phyloP scores from a whole-genome alignment of 2,113 vertebrate species.

The Archilochus colubris region DNA sequence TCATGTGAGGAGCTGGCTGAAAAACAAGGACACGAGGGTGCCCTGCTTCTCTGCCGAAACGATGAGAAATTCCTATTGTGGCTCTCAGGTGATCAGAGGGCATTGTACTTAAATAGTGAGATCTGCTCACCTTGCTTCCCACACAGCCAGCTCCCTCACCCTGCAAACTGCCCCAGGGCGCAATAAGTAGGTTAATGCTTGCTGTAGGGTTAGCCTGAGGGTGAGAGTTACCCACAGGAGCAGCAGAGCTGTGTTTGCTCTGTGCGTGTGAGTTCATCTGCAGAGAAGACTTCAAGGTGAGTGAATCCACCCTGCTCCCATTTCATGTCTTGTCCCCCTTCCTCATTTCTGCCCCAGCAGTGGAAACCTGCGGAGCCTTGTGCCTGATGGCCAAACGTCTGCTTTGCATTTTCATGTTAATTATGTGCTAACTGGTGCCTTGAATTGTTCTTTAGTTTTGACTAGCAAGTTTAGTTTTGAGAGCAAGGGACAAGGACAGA shows the following conservation, averaged over 20 bases:
- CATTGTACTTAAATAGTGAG: conserved; percentile 6
- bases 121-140: conserved; percentile 42
- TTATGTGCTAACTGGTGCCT: not conserved
- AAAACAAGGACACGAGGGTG: not conserved
- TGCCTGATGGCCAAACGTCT: not conserved
- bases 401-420: not conserved
- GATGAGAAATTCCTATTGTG: not conserved
- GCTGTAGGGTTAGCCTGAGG: conserved; percentile 76
- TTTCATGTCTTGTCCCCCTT: not conserved
- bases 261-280: not conserved
- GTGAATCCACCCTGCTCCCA: not conserved
- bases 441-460: not conserved
- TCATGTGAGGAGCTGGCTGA: not conserved
- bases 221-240: conserved; percentile 60
- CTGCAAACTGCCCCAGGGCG: conserved; percentile 56
- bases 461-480: not conserved
- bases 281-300: not conserved
- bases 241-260: not conserved
- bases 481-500: not conserved
- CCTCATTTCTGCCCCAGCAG: not conserved
- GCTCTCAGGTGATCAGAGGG: not conserved
- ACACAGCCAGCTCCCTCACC: conserved; percentile 45
- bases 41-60: not conserved
- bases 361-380: not conserved
- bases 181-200: conserved; percentile 77